These are phyloP conservation scores for Lottia scabra DNA, from an alignment of 2,888 invertebrate genomes.

Conservation along the genomic window DNA sequence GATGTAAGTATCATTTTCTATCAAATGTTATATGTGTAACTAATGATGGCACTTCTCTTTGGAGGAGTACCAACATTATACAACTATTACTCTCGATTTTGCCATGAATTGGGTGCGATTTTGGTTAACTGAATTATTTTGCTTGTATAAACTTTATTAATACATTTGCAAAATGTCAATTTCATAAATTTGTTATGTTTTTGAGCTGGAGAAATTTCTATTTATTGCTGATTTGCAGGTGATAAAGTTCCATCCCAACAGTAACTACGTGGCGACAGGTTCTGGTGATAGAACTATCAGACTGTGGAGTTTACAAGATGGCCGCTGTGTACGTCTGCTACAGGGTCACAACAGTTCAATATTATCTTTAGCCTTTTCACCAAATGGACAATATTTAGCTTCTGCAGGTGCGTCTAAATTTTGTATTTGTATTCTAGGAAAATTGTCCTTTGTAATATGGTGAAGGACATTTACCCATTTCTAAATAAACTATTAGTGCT, in stretches of 20 bases:
- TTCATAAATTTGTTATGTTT: too few species aligned
- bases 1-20: conserved; percentile 79
- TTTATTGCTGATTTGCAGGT: conserved; percentile 77
- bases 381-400: conserved; percentile 85
- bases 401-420: conserved; percentile 77
- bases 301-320: conserved; percentile 88
- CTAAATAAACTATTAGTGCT: too few species aligned
- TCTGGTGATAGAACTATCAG: conserved; percentile 90
- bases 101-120: too few species aligned
- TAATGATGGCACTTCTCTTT: too few species aligned
- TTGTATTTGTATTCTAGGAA: neutral
- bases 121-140: too few species aligned
- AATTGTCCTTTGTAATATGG: neutral
- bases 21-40: too few species aligned
- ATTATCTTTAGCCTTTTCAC: conserved; percentile 84
- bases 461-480: neutral
- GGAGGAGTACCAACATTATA: too few species aligned
- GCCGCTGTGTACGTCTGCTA: conserved; percentile 81
- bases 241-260: conserved; percentile 93
- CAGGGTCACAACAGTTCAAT: conserved; percentile 81
- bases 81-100: too few species aligned
- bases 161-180: too few species aligned
- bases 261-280: conserved; percentile 88
- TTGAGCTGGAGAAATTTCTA: too few species aligned
- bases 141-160: too few species aligned